A percentile compares a stretch with the other conserved stretches of the same genome.
Evolutionary conservation across 2,888 invertebrate species (phyloP).

Genomic region (Pheosia tremula): DNA sequence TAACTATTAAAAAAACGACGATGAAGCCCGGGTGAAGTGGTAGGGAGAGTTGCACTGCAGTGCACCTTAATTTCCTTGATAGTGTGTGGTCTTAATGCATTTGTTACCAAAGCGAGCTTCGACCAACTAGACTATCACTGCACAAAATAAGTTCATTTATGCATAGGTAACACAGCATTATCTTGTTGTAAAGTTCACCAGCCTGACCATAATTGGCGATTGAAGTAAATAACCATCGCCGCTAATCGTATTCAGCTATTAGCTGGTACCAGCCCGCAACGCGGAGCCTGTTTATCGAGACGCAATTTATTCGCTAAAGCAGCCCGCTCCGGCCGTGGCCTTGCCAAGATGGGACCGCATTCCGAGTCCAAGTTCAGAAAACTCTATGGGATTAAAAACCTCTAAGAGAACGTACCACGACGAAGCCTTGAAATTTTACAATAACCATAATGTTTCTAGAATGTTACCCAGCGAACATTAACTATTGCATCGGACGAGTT

Average conservation of each 20-base stretch:
- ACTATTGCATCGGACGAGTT: too few relatives aligned
- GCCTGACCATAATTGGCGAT: slow-evolving; percentile 51
- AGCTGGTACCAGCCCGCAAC: slow-evolving; percentile 54
- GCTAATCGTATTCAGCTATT: slow-evolving; percentile 71
- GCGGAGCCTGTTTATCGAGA: slow-evolving; percentile 68
- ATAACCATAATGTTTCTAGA: slow-evolving; percentile 17
- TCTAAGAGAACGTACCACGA: slow-evolving; percentile 32
- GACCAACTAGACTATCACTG: too few relatives aligned
- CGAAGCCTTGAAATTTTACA: slow-evolving; percentile 17
- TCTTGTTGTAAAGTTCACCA: slow-evolving; percentile 45
- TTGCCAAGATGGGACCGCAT: slow-evolving; percentile 70
- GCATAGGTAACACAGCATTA: background rate
- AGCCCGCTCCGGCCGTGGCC: slow-evolving; percentile 68
- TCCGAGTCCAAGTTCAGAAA: slow-evolving; percentile 70
- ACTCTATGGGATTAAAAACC: slow-evolving; percentile 67
- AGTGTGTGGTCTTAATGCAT: too few relatives aligned
- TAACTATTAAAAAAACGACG: too few relatives aligned
- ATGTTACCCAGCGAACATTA: too few relatives aligned
- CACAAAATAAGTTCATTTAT: background rate
- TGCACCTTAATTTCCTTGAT: too few relatives aligned
- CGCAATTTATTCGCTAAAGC: slow-evolving; percentile 78
- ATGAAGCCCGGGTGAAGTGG: too few relatives aligned
- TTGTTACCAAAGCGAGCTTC: too few relatives aligned
- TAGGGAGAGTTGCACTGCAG: too few relatives aligned
- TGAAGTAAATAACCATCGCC: slow-evolving; percentile 67